Evolutionary conservation across 1,140 invertebrate genomes (phyloP), one percentile per base, ranked within the genome.

Genomic region (Parapsyche elsis): DNA sequence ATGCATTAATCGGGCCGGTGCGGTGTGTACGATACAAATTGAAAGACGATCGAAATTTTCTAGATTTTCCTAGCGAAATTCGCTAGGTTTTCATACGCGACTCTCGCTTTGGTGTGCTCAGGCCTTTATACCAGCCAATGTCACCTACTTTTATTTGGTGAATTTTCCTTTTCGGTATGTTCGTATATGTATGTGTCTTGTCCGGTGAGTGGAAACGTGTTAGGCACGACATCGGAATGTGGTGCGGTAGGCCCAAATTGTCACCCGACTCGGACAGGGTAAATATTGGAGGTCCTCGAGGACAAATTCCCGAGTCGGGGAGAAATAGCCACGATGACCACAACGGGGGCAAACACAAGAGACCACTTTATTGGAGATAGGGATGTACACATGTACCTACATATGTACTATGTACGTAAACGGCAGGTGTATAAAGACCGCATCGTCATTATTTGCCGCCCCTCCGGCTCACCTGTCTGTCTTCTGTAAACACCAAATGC

Each of bases 351-450:
- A 67, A 24, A 26, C 21, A 67, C 9, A 10, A 12, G 64, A 67
- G 64, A 67, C 64, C 64, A n/a, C 64, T 67, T 67, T 67, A 67
- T 67, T 67, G 64, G 64, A 67, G 57, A 24, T 5, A 30, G 64
- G 64, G 64, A 23, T 19, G 21, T 19, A 67, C 64, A 0, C 59
- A 2, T 2, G 19, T 14, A 24, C 14, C 64, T 67, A 14, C 24
- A 14, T 67, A 24, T 23, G 1, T 19, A 64, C n/a, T n/a, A 61
- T 19, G 57, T 53, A n/a, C 49, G 10, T 2, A 53, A 16, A n/a
- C 12, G 10, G 1, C 12, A 1, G 49, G 49, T 61, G 57, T 38
- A 38, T 38, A 38, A 38, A 38, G 30, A 38, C 30, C 30, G 30
- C 30, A 4, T 38, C 30, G 30, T 38, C 30, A 38, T 38, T 38